Conservation (phyloP, 2,113 vertebrate genomes). For the Bos indicus region DNA sequence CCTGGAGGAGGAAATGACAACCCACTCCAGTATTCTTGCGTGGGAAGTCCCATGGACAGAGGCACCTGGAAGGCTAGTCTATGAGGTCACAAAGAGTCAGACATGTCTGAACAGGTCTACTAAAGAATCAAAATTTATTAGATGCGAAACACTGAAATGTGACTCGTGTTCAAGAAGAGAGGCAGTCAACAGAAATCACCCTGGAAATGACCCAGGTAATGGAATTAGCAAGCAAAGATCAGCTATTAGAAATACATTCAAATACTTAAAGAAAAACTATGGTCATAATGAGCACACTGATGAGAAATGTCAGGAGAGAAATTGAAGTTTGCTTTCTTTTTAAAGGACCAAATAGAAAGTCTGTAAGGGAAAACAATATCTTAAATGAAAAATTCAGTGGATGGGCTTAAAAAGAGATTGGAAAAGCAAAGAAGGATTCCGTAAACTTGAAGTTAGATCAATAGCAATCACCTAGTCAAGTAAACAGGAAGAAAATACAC, state of each 20-base stretch:
- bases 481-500: neutral
- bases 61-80: neutral
- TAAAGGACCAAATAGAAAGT: neutral
- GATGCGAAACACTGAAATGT: neutral
- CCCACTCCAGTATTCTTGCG: neutral
- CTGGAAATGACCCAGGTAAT: neutral
- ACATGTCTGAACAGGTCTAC: neutral
- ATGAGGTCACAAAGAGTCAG: neutral
- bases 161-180: neutral
- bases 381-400: neutral
- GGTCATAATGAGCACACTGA: neutral
- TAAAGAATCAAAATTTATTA: slow-evolving; percentile 14
- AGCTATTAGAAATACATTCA: slow-evolving; percentile 3
- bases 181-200: neutral
- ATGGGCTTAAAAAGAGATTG: neutral
- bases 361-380: neutral
- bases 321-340: neutral
- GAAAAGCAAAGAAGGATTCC: neutral
- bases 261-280: neutral
- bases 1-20: neutral
- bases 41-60: neutral
- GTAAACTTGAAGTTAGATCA: neutral
- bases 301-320: neutral
- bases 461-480: neutral
- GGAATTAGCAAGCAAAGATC: neutral